A percentile compares a stretch with the other conserved stretches of the same genome.
Evolutionary conservation across 1,140 invertebrate species (phyloP).

Genomic region (Penaeus vannamei): DNA sequence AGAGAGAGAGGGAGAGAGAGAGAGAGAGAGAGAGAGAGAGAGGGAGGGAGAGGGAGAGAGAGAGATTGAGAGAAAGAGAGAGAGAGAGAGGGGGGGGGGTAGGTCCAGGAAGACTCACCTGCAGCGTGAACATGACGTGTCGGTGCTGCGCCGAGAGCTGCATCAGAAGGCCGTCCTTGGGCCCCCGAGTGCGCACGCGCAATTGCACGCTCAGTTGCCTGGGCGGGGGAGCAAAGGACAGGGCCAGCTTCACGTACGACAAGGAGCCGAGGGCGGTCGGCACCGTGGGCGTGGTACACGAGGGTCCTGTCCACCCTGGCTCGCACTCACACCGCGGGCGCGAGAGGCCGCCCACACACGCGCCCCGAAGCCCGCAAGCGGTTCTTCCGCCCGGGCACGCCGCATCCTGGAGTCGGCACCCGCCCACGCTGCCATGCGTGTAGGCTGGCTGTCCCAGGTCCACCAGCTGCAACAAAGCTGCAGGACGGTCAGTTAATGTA

Average conservation of each 20-base stretch:
- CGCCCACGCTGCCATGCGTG: slow-evolving; percentile 83
- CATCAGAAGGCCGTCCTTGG: slow-evolving; percentile 88
- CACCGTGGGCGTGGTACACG: slow-evolving; percentile 86
- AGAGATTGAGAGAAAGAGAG: too few relatives aligned
- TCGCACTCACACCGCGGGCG: slow-evolving; percentile 91
- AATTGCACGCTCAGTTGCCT: slow-evolving; percentile 93
- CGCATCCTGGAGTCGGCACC: slow-evolving; percentile 91
- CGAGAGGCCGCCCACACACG: slow-evolving; percentile 88
- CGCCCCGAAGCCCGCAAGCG: slow-evolving; percentile 91
- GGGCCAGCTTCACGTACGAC: slow-evolving; percentile 94
- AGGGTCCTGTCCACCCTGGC: slow-evolving; percentile 85
- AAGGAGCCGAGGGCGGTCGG: slow-evolving; percentile 90
- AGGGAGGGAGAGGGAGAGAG: too few relatives aligned
- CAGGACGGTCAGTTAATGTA: neutral
- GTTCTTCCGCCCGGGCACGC: slow-evolving; percentile 83
- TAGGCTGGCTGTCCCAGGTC: slow-evolving; percentile 91
- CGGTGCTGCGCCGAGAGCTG: slow-evolving; percentile 82
- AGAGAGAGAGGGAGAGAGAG: too few relatives aligned
- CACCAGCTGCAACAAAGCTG: slow-evolving; percentile 76
- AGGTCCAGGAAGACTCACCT: slow-evolving; percentile 59
- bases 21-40: too few relatives aligned
- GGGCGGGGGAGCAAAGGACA: slow-evolving; percentile 92
- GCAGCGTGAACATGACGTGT: slow-evolving; percentile 90
- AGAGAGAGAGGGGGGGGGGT: too few relatives aligned
- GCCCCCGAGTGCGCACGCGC: slow-evolving; percentile 91